A percentile compares a stretch with the other conserved stretches of the same genome.
phyloP scores from a whole-genome alignment of 2,113 vertebrate genomes.

The Microtus pennsylvanicus region DNA sequence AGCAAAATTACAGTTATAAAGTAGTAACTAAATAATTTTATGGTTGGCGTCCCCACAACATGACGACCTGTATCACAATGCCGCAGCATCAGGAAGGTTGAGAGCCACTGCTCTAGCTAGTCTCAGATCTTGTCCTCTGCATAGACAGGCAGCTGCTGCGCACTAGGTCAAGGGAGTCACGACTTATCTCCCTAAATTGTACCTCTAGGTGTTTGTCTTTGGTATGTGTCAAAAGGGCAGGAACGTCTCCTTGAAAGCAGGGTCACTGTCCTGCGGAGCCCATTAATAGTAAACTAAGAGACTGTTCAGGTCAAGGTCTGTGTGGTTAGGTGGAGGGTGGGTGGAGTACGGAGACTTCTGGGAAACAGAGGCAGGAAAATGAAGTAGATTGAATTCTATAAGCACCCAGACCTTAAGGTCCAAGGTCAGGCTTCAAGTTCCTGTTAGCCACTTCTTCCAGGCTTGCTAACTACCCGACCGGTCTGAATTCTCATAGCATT shows the following conservation, averaged over 20 bases:
- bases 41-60: background rate
- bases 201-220: background rate
- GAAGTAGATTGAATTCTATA: background rate
- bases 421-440: background rate
- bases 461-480: constrained; percentile 8
- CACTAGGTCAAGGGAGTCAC: background rate
- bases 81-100: too few species aligned
- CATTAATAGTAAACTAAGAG: background rate
- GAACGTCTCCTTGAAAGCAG: background rate
- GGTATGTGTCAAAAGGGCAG: background rate
- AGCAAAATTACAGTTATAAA: background rate
- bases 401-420: background rate
- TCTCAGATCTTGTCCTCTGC: background rate
- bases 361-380: background rate
- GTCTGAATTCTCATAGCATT: background rate
- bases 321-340: background rate
- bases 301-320: background rate
- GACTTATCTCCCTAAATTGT: background rate
- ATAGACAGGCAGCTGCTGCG: background rate
- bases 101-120: background rate
- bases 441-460: background rate
- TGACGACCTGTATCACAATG: too few species aligned
- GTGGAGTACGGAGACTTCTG: background rate
- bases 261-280: background rate
- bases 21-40: background rate